phyloP scores from a whole-genome alignment of 2,113 vertebrate species.

The Merops nubicus region DNA sequence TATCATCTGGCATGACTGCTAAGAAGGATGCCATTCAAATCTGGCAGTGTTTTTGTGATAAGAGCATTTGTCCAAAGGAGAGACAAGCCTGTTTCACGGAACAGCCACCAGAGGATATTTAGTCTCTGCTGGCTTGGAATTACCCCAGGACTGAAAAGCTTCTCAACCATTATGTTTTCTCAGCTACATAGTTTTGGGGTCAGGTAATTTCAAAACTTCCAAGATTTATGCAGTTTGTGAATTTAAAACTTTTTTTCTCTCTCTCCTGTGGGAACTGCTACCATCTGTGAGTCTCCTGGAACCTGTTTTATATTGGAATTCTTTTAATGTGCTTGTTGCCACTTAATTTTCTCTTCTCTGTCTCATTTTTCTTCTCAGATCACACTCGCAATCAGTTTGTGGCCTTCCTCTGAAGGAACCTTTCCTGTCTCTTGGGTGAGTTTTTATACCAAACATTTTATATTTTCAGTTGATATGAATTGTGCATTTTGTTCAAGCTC shows the following conservation, averaged over 20 bases:
- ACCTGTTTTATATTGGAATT: not conserved
- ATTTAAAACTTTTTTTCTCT: not conserved
- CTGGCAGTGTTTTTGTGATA: slow-evolving; percentile 38
- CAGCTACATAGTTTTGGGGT: not conserved
- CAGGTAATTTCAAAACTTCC: not conserved
- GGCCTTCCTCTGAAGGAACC: slow-evolving; percentile 48
- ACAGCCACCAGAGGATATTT: slow-evolving; percentile 20
- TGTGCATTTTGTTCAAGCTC: not conserved
- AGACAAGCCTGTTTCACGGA: slow-evolving; percentile 50
- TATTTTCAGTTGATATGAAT: not conserved
- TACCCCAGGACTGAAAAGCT: not conserved
- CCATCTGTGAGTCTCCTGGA: not conserved
- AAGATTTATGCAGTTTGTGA: not conserved
- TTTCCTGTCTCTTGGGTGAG: slow-evolving; percentile 65
- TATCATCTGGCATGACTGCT: slow-evolving; percentile 27
- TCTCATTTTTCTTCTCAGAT: slow-evolving; percentile 52
- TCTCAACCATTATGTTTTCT: not conserved
- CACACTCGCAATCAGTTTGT: slow-evolving; percentile 34
- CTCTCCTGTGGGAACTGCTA: not conserved
- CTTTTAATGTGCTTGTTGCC: slow-evolving; percentile 3
- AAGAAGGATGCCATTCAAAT: slow-evolving; percentile 43
- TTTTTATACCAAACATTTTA: slow-evolving; percentile 29
- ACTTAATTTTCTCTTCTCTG: slow-evolving; percentile 34
- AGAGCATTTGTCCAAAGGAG: slow-evolving; percentile 43
- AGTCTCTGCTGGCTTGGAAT: slow-evolving; percentile 36